Evolutionary conservation across 2,888 invertebrate species (phyloP).

Genomic region (Coleophora deauratella): DNA sequence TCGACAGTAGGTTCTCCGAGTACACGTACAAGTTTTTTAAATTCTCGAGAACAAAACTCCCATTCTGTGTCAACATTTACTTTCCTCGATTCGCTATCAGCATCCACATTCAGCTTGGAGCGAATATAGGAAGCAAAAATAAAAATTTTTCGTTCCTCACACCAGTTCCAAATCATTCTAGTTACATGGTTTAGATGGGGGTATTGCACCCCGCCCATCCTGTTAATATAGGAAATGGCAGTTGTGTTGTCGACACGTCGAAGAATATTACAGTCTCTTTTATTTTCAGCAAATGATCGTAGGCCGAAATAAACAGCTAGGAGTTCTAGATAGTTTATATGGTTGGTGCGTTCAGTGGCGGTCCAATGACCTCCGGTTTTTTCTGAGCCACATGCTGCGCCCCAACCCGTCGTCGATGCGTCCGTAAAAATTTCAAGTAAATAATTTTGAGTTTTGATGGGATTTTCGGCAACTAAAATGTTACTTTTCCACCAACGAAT

Average conservation of each 20-base stretch:
- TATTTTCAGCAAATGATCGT: not conserved
- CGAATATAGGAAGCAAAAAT: not conserved
- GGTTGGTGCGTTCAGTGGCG: not conserved
- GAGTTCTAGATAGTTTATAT: not conserved
- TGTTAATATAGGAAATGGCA: no score
- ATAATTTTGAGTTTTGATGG: not conserved
- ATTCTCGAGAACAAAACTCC: not conserved
- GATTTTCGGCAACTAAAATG: not conserved
- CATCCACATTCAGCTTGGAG: not conserved
- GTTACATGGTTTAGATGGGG: not conserved
- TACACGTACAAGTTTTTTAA: not conserved
- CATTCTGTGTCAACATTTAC: not conserved
- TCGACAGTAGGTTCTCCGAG: not conserved
- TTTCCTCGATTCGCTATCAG: not conserved
- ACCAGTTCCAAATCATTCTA: not conserved
- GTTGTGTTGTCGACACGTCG: not conserved
- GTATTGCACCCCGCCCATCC: no score
- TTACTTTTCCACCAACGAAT: constrained; percentile 1
- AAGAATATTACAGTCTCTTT: not conserved
- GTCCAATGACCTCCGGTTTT: not conserved
- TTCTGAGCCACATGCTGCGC: not conserved
- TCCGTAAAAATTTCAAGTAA: constrained; percentile 1
- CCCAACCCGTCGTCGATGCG: no score
- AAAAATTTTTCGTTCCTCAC: not conserved
- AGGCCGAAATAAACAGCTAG: not conserved